These are phyloP conservation scores for Artemia sinica DNA, from an alignment of 2,888 invertebrate genomes.

Conservation along the genomic window DNA sequence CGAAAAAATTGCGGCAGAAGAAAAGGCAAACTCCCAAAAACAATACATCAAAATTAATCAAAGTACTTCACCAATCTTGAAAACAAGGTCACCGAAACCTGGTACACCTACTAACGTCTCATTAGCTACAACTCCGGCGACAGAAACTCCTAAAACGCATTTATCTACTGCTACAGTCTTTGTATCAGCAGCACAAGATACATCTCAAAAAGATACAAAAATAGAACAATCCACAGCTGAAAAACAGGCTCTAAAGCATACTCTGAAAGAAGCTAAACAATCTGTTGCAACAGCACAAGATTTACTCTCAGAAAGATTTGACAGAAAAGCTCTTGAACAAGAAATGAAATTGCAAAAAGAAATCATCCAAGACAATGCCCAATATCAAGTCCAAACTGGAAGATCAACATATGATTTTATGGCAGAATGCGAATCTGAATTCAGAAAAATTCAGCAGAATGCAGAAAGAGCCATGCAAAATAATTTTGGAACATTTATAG, in stretches of 20 bases:
- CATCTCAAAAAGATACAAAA: not conserved
- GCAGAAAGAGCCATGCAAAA: slow-evolving; percentile 11
- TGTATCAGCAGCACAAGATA: not conserved
- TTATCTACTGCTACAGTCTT: not conserved
- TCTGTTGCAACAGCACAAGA: slow-evolving; percentile 3
- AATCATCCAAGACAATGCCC: not conserved
- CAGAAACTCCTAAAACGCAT: slow-evolving; percentile 8
- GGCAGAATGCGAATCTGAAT: slow-evolving; percentile 14
- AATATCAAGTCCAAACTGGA: not conserved
- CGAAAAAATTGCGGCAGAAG: slow-evolving; percentile 7
- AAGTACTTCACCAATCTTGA: not conserved
- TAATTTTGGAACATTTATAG: not conserved
- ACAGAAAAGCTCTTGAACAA: not conserved
- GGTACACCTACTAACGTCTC: not conserved
- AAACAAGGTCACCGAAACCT: not conserved
- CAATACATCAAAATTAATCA: not conserved
- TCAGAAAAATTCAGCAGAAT: not conserved
- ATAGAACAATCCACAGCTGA: not conserved
- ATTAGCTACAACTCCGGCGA: not conserved
- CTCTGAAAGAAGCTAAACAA: slow-evolving; percentile 1
- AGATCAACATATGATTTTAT: slow-evolving; percentile 7
- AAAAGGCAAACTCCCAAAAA: slow-evolving; percentile 6
- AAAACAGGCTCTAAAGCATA: slow-evolving; percentile 6
- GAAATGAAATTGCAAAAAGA: not conserved
- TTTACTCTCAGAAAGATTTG: not conserved